Percentiles rank a stretch among this genome's conserved stretches.
Conservation (phyloP, 1,140 invertebrate species). For the Aphis gossypii region DNA sequence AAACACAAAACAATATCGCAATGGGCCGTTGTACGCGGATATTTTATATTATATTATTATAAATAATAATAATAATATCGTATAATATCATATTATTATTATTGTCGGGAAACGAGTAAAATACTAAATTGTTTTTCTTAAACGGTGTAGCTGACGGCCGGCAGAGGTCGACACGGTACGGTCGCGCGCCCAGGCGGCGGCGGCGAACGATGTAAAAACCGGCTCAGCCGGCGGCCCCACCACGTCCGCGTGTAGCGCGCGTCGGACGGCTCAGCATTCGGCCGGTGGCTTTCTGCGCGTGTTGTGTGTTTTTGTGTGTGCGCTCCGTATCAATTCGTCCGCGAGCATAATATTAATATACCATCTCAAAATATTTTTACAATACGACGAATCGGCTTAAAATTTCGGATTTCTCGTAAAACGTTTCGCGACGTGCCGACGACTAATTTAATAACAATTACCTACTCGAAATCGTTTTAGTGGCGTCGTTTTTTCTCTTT, state of each 20-base stretch:
- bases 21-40: background rate
- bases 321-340: background rate
- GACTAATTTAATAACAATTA: background rate
- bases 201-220: conserved; percentile 30
- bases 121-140: background rate
- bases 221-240: conserved; percentile 50
- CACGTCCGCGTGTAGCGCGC: conserved; percentile 47
- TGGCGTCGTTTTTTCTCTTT: background rate
- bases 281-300: background rate
- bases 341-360: background rate
- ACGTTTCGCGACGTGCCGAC: no score
- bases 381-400: background rate
- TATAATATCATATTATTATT: background rate
- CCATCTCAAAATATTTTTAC: background rate
- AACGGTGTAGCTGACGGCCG: background rate
- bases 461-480: background rate
- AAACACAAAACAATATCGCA: background rate
- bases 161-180: conserved; percentile 39
- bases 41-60: background rate
- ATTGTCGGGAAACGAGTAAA: background rate
- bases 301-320: conserved; percentile 36
- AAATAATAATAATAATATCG: background rate
- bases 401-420: background rate
- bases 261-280: conserved; percentile 45
- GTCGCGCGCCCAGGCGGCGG: background rate